phyloP scores from a whole-genome alignment of 2,888 invertebrate species.

The Syrphus vitripennis region DNA sequence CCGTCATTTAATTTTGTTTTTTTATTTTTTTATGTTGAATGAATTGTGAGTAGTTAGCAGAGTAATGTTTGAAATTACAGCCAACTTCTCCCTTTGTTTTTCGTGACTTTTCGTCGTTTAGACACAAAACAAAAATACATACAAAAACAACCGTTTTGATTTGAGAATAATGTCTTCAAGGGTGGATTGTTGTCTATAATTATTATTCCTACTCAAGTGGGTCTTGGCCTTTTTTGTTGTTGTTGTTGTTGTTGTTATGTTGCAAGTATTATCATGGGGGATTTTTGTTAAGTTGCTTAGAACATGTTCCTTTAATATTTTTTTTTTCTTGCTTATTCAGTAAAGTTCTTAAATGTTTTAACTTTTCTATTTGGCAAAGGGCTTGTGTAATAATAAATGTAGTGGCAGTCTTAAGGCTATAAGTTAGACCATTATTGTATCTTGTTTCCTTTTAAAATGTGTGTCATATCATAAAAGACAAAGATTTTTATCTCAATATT shows the following conservation, averaged over 20 bases:
- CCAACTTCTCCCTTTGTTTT: conserved; percentile 28
- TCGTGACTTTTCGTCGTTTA: conserved; percentile 68
- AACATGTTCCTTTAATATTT: conserved; percentile 5
- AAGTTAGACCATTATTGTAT: neutral
- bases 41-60: conserved; percentile 22
- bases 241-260: neutral
- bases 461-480: too few relatives aligned
- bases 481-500: too few relatives aligned
- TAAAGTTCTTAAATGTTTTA: neutral
- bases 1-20: conserved; percentile 20
- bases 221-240: neutral
- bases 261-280: conserved; percentile 12
- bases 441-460: neutral
- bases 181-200: conserved; percentile 50
- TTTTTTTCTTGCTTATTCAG: neutral
- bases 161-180: conserved; percentile 53
- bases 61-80: conserved; percentile 13
- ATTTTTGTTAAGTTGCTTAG: conserved; percentile 15
- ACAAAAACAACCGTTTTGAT: conserved; percentile 52
- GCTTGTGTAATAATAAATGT: neutral
- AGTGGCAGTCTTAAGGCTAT: neutral
- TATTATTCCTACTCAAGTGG: conserved; percentile 41
- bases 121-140: neutral
- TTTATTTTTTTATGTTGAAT: conserved; percentile 15
- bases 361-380: neutral